Evolutionary conservation across 2,797 vertebrate genomes (phyloP).

Genomic region (Muscicapa striata): DNA sequence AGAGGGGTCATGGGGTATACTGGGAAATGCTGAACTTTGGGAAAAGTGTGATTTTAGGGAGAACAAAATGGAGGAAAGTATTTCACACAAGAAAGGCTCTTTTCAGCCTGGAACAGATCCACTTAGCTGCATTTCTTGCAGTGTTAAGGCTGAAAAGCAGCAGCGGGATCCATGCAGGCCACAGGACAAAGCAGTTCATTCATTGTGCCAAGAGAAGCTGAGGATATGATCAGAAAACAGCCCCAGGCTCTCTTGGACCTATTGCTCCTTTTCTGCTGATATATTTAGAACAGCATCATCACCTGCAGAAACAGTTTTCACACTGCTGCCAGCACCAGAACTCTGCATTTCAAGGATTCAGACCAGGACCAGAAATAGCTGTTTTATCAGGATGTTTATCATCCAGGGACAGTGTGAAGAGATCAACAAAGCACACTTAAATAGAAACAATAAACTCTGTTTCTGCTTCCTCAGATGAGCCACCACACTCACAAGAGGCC

Average conservation of each 20-base stretch:
- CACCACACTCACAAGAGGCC: neutral
- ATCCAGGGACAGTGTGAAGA: neutral
- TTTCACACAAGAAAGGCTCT: constrained; percentile 40
- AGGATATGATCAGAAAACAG: constrained; percentile 31
- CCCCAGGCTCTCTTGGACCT: neutral
- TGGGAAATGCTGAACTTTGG: neutral
- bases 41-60: neutral
- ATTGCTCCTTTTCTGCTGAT: constrained; percentile 33
- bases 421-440: neutral
- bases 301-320: constrained; percentile 30
- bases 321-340: constrained; percentile 17
- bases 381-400: constrained; percentile 14
- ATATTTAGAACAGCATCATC: constrained; percentile 4
- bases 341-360: neutral
- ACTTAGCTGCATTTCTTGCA: constrained; percentile 35
- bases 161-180: constrained; percentile 38
- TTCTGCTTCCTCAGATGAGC: neutral
- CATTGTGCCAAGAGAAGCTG: constrained; percentile 26
- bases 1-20: neutral
- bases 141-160: constrained; percentile 43
- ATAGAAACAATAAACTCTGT: neutral
- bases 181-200: constrained; percentile 44
- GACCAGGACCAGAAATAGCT: neutral
- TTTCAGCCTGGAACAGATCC: constrained; percentile 24
- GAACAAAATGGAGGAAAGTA: neutral